Conservation (phyloP, 2,888 invertebrate species). For the Zygogramma bicolorata region DNA sequence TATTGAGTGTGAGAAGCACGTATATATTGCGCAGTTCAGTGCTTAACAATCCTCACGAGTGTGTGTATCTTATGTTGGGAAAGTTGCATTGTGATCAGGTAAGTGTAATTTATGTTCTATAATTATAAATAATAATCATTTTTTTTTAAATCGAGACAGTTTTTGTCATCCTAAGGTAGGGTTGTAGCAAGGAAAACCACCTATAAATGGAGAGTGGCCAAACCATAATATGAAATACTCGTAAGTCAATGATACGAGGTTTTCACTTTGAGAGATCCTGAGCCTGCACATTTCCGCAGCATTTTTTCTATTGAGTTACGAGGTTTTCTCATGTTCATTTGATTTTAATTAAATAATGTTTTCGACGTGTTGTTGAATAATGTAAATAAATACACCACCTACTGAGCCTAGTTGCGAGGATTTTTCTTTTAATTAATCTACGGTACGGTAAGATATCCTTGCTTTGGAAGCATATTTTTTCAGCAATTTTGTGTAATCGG, state of each 20-base stretch:
- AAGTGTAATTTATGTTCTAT: background rate
- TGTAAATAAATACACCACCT: background rate
- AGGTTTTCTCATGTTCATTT: background rate
- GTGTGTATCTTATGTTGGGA: background rate
- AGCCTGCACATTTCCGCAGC: background rate
- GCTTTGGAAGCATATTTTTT: background rate
- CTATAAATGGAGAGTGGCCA: background rate
- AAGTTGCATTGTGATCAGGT: background rate
- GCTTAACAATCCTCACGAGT: background rate
- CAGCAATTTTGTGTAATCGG: background rate
- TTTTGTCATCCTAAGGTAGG: background rate
- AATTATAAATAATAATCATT: background rate
- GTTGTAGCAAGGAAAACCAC: constrained; percentile 1
- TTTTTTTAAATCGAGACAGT: background rate
- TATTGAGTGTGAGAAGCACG: constrained; percentile 5
- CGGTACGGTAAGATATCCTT: background rate
- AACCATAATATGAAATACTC: background rate
- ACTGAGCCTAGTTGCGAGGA: background rate
- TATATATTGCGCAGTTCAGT: background rate
- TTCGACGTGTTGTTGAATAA: background rate
- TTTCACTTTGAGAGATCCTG: background rate
- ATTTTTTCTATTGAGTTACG: background rate
- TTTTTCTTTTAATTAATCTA: background rate
- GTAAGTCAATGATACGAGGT: background rate
- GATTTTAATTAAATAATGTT: background rate